Percentiles rank a stretch among this genome's conserved stretches.
Conservation (phyloP, 1,140 invertebrate species). For the Drosophila sechellia region DNA sequence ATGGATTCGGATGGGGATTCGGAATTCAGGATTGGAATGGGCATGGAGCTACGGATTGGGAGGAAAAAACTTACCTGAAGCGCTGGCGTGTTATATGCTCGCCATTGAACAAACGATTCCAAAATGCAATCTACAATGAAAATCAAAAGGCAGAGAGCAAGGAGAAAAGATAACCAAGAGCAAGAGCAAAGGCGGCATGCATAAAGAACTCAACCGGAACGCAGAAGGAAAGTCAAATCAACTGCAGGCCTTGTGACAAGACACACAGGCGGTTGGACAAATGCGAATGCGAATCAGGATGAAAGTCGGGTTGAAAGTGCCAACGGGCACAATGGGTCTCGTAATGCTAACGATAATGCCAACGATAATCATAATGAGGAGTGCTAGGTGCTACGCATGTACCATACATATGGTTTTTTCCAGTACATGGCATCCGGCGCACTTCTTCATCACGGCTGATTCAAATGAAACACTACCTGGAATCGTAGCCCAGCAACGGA, state of each 20-base stretch:
- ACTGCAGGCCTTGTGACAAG: conserved; percentile 51
- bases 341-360: conserved; percentile 45
- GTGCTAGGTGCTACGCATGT: conserved; percentile 35
- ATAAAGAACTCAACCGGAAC: conserved; percentile 43
- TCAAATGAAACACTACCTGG: conserved; percentile 83
- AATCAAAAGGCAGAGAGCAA: conserved; percentile 48
- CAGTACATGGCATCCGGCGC: conserved; percentile 14
- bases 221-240: conserved; percentile 64
- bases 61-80: conserved; percentile 71
- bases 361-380: conserved; percentile 79
- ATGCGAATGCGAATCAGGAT: conserved; percentile 9
- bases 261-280: conserved; percentile 3
- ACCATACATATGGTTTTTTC: background rate
- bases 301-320: conserved; percentile 26
- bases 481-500: conserved; percentile 85
- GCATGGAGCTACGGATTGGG: background rate
- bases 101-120: conserved; percentile 83
- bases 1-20: background rate
- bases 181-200: conserved; percentile 44
- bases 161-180: conserved; percentile 21
- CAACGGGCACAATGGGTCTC: conserved; percentile 26
- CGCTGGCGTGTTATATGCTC: conserved; percentile 72
- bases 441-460: conserved; percentile 20
- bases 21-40: background rate
- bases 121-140: conserved; percentile 80